These are phyloP conservation scores for Glossophaga mutica DNA, from an alignment of 2,797 vertebrate genomes.

Conservation along the genomic window DNA sequence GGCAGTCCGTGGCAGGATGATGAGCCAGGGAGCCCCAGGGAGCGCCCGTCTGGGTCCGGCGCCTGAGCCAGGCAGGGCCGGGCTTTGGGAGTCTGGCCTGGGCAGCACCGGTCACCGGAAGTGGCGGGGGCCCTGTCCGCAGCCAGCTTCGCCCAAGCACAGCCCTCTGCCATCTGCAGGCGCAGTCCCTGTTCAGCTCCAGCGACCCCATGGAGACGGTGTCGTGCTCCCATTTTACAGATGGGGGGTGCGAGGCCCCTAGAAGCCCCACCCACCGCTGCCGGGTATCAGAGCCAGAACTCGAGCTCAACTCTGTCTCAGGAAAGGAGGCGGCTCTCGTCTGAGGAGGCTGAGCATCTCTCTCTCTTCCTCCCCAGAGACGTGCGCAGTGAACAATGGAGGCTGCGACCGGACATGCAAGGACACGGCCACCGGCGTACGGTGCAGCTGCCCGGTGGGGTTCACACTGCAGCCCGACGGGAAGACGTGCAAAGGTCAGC, in stretches of 20 bases:
- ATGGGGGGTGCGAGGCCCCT: background rate
- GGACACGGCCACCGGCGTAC: conserved; percentile 96
- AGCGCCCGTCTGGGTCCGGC: background rate
- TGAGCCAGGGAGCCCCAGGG: background rate
- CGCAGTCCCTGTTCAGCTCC: background rate
- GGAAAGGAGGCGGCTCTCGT: background rate
- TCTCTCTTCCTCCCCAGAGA: conserved; percentile 87
- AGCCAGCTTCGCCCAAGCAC: background rate
- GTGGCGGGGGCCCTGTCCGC: rapidly evolving
- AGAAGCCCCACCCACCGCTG: background rate
- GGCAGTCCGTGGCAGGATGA: background rate
- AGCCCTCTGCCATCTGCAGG: background rate
- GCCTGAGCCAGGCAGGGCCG: background rate
- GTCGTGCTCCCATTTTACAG: background rate
- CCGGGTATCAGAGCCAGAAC: background rate
- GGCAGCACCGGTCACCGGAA: rapidly evolving
- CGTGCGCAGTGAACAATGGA: conserved; percentile 97
- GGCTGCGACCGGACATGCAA: conserved; percentile 98
- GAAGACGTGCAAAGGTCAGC: conserved; percentile 99
- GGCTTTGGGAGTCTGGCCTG: background rate
- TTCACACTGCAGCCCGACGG: conserved; percentile 97
- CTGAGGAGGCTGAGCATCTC: background rate
- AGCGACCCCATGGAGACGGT: rapidly evolving
- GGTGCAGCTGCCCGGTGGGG: conserved; percentile 97
- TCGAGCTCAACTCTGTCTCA: background rate